Base-by-base conservation (phyloP, 2,797 vertebrate genomes). In the Poecilia wingei region DNA sequence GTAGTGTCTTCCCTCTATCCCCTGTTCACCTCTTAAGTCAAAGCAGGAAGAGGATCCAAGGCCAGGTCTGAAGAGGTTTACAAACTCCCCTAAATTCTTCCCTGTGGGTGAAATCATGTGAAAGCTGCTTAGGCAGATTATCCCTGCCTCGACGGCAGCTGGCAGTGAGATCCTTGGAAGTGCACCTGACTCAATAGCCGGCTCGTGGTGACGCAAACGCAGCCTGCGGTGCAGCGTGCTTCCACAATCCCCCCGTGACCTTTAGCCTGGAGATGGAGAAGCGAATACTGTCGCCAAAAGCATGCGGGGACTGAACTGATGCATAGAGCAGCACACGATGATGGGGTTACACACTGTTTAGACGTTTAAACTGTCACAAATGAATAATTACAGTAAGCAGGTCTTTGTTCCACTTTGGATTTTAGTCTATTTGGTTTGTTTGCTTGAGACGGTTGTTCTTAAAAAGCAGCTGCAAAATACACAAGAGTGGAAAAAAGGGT, bases 111-210 rank as follows among this genome's bases (percentile, higher is more conserved):
- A 94, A 94, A 94, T 93, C 90, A 90, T 90, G 92, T 93, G 89
- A 94, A 96, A 95, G 95, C 95, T 94, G 91, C 94, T 96, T 96
- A 96, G 89, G 84, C 91, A 93, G 94, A 95, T 95, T 95, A 95
- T 94, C 92, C 92, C 81, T 86, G 91, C 89, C 91, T 87, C 78
- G 87, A 93, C 87, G 91, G 88, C 92, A 92, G 93, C 90, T 93
- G 93, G 89, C 90, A 91, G 82, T 22, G 81, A 90, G 91, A 93
- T 94, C 91, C 88, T 92, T 92, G 87, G 83, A 84, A 90, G 85
- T 80, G 91, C 91, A 95, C 94, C 94, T 95, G 93, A 96, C 85
- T 92, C 94, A 90, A 86, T 88, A 76, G 57, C 57, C 57, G 5
- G 87, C 85, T 85, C 82, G 53, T 59, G 64, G 80, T 95, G 94